Evolutionary conservation across 2,797 vertebrate genomes (phyloP).

Genomic region (Streptopelia turtur): DNA sequence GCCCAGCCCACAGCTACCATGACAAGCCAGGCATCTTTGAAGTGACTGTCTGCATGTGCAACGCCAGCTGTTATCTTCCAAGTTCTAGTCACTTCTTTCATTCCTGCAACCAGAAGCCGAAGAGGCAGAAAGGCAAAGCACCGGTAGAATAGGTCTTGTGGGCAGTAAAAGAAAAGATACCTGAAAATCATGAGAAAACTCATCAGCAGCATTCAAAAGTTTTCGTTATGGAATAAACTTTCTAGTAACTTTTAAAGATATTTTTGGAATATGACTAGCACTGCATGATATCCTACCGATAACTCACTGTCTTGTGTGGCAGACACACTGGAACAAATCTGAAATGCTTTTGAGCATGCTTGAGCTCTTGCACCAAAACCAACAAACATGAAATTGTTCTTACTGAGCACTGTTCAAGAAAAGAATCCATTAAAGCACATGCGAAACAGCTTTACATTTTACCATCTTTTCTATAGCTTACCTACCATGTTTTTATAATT

Average conservation of each 20-base stretch:
- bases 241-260: not conserved
- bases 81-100: conserved; percentile 96
- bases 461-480: not conserved
- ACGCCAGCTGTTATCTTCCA: conserved; percentile 94
- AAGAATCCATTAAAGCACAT: not conserved
- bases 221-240: not conserved
- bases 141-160: conserved; percentile 85
- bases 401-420: not conserved
- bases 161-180: conserved; percentile 95
- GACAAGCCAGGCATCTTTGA: conserved; percentile 89
- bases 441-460: not conserved
- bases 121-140: conserved; percentile 84
- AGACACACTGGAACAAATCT: not conserved
- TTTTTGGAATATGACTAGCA: not conserved
- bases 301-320: not conserved
- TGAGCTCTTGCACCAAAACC: not conserved
- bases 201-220: not conserved
- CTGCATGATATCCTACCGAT: not conserved
- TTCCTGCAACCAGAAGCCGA: conserved; percentile 86
- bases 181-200: conserved; percentile 74
- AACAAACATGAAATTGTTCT: not conserved
- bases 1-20: conserved; percentile 96
- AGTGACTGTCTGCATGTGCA: conserved; percentile 85
- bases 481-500: not conserved
- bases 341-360: not conserved